A percentile compares a stretch with the other conserved stretches of the same genome.
Conservation (phyloP, 2,113 vertebrate genomes). For the Ammodytes marinus region DNA sequence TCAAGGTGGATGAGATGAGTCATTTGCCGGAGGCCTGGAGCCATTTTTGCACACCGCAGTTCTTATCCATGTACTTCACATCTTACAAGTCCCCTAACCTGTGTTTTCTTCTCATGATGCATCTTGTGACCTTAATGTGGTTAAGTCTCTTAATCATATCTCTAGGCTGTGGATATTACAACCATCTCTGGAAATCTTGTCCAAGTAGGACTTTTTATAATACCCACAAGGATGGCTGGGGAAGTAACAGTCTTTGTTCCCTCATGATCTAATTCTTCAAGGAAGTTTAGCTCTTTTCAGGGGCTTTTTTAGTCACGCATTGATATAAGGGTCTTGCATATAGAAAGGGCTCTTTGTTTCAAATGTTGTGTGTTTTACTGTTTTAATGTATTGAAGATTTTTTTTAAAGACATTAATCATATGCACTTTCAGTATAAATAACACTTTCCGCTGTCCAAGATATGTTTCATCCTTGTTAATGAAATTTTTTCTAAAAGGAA, state of each 20-base stretch:
- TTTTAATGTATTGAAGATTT: background rate
- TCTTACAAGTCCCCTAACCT: conserved; percentile 4
- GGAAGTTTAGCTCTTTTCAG: background rate
- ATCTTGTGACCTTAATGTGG: conserved; percentile 16
- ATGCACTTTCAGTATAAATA: background rate
- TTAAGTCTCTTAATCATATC: conserved; percentile 48
- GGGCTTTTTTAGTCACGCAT: background rate
- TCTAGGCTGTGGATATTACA: conserved; percentile 17
- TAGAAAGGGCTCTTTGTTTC: conserved; percentile 10
- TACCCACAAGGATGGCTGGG: background rate
- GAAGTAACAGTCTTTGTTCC: background rate
- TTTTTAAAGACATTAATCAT: background rate
- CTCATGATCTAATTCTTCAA: conserved; percentile 15
- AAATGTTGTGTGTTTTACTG: background rate
- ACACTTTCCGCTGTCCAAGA: background rate
- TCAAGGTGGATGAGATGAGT: conserved; percentile 21
- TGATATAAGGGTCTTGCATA: conserved; percentile 3
- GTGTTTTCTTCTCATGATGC: conserved; percentile 1
- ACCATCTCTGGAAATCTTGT: background rate
- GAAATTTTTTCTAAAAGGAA: background rate
- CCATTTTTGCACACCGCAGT: conserved; percentile 16
- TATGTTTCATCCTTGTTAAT: background rate
- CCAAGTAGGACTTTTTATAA: conserved; percentile 1
- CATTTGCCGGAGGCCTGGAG: background rate
- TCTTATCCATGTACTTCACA: conserved; percentile 9